Evolutionary conservation across 2,797 vertebrate species (phyloP).

Genomic region (Phylloscopus collybita): DNA sequence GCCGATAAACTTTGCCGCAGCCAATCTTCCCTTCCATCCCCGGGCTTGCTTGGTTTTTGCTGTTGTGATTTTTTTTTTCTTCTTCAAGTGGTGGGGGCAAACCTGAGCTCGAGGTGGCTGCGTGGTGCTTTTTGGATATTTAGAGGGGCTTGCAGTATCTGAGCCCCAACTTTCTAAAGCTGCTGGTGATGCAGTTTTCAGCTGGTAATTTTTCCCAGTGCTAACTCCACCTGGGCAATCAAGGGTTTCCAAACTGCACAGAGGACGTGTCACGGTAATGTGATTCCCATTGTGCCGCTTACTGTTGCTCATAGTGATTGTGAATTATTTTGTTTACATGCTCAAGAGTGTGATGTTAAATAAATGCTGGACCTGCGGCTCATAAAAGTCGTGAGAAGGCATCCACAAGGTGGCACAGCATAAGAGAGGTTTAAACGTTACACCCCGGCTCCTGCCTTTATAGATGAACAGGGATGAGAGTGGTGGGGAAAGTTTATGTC

Average conservation of each 20-base stretch:
- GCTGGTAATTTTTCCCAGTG: neutral
- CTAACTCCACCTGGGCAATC: neutral
- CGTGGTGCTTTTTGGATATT: neutral
- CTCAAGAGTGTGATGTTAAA: neutral
- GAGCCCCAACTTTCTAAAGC: conserved; percentile 39
- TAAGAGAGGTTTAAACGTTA: neutral
- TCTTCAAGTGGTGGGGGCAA: neutral
- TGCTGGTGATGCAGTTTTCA: neutral
- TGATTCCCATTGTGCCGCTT: neutral
- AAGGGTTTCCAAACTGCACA: neutral
- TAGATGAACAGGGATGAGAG: neutral
- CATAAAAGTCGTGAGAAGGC: neutral
- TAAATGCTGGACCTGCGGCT: conserved; percentile 8
- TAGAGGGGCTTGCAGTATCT: neutral
- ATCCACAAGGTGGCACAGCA: conserved; percentile 54
- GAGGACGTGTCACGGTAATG: neutral
- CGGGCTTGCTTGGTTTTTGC: neutral
- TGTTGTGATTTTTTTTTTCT: neutral
- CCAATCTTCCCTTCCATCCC: neutral
- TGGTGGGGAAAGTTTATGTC: neutral
- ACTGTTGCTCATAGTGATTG: neutral
- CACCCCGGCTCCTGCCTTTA: neutral
- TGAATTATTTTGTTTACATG: conserved; percentile 17
- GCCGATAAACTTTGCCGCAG: conserved; percentile 48
- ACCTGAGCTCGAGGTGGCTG: neutral